Evolutionary conservation across 2,888 invertebrate species (phyloP).

Genomic region (Phasia obesa): DNA sequence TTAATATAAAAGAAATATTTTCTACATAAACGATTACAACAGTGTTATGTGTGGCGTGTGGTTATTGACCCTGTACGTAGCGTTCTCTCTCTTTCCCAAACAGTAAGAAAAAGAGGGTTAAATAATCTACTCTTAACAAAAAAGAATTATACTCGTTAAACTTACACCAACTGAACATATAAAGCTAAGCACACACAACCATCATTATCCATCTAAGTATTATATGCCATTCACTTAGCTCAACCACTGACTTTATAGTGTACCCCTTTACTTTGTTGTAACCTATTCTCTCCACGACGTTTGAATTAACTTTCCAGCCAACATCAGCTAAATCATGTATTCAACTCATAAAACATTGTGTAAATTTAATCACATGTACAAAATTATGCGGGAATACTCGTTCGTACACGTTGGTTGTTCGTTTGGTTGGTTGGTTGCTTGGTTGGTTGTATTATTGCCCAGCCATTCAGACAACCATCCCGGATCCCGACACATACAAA

Average conservation of each 20-base stretch:
- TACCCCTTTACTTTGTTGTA: slow-evolving; percentile 7
- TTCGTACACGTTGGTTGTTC: slow-evolving; percentile 10
- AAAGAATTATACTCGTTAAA: slow-evolving; percentile 32
- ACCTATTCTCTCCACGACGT: not conserved
- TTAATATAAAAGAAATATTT: not conserved
- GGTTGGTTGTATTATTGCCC: slow-evolving; percentile 21
- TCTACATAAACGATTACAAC: slow-evolving; percentile 22
- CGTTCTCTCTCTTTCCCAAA: slow-evolving; percentile 1
- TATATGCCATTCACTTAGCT: slow-evolving; percentile 24
- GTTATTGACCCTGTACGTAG: slow-evolving; percentile 63
- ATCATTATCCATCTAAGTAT: slow-evolving; percentile 5
- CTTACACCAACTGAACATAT: slow-evolving; percentile 4
- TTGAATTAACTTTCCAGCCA: slow-evolving; percentile 37
- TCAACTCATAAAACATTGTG: slow-evolving; percentile 65
- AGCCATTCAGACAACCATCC: slow-evolving; percentile 38
- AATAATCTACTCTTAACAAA: slow-evolving; percentile 46
- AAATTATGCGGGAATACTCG: slow-evolving; percentile 69
- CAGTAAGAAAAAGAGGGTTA: slow-evolving; percentile 9
- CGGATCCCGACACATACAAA: slow-evolving; percentile 11
- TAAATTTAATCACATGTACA: slow-evolving; percentile 70
- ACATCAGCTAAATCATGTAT: slow-evolving; percentile 60
- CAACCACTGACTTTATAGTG: slow-evolving; percentile 7
- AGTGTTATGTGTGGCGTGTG: slow-evolving; percentile 37
- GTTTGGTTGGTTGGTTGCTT: slow-evolving; percentile 9
- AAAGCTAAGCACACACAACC: not conserved